A percentile compares a stretch with the other conserved stretches of the same genome.
These are phyloP conservation scores for Ptycholaimellus sp. DNA, from an alignment of 2,888 invertebrate species.

Conservation along the genomic window DNA sequence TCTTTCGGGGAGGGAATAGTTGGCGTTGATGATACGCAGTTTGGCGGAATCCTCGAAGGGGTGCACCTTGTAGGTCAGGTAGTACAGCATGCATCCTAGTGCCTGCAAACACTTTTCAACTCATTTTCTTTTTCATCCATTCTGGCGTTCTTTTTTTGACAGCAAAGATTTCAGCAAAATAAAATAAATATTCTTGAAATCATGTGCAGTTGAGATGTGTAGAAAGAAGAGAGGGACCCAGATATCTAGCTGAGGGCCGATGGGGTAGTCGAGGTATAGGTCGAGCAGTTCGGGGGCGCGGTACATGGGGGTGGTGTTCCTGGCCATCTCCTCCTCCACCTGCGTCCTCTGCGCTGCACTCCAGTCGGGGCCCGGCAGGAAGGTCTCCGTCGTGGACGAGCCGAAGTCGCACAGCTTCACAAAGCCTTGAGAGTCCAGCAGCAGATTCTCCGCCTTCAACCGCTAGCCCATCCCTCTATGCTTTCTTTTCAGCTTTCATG, in stretches of 20 bases:
- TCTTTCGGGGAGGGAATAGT: slow-evolving; percentile 58
- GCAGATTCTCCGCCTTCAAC: slow-evolving; percentile 57
- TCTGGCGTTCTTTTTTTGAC: too few relatives aligned
- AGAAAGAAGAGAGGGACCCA: too few relatives aligned
- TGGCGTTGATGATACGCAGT: slow-evolving; percentile 79
- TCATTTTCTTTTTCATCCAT: too few relatives aligned
- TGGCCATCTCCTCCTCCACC: slow-evolving; percentile 60
- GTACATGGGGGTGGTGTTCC: slow-evolving; percentile 48
- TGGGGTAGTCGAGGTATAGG: slow-evolving; percentile 79
- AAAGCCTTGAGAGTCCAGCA: slow-evolving; percentile 55
- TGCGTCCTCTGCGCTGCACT: slow-evolving; percentile 64
- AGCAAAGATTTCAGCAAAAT: too few relatives aligned
- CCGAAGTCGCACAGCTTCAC: slow-evolving; percentile 94
- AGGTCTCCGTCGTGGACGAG: slow-evolving; percentile 57
- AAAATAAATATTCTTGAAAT: too few relatives aligned
- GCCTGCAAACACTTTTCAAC: too few relatives aligned
- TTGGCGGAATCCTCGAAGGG: slow-evolving; percentile 87
- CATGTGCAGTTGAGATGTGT: too few relatives aligned
- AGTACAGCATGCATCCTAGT: slow-evolving; percentile 74
- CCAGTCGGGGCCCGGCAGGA: slow-evolving; percentile 65
- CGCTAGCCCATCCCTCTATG: neutral
- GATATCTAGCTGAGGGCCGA: slow-evolving; percentile 66
- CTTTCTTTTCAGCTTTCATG: neutral
- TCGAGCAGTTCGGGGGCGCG: slow-evolving; percentile 93
- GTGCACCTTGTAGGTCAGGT: slow-evolving; percentile 70